Conservation (phyloP, 1,140 invertebrate species). For the Octopus sinensis region DNA sequence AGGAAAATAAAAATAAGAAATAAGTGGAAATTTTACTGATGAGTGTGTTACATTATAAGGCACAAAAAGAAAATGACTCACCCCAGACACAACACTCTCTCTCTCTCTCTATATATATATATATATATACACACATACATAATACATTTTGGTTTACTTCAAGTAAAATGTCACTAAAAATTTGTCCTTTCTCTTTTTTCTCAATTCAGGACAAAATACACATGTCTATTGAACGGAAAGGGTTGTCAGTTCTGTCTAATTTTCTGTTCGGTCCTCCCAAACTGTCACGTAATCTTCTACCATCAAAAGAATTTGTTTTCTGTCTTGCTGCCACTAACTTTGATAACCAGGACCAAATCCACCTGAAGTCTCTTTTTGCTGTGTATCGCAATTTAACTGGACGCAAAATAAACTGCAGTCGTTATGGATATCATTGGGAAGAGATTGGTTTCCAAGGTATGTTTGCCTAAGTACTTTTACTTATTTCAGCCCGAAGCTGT, state of each 20-base stretch:
- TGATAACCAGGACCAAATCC: constrained; percentile 56
- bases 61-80: no score
- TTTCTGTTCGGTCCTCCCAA: constrained; percentile 56
- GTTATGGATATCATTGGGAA: constrained; percentile 64
- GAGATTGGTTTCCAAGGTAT: constrained; percentile 64
- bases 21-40: no score
- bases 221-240: constrained; percentile 35
- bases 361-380: constrained; percentile 60
- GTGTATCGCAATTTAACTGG: constrained; percentile 62
- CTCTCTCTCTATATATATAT: no score
- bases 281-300: constrained; percentile 50
- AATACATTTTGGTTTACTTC: no score
- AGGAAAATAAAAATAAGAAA: no score
- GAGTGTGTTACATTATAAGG: no score
- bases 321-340: constrained; percentile 61
- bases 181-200: no score
- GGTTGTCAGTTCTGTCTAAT: constrained; percentile 45
- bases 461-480: not conserved
- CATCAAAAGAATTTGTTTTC: constrained; percentile 58
- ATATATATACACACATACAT: no score
- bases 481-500: no score
- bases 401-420: constrained; percentile 57
- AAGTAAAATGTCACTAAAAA: no score
- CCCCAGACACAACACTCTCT: no score
- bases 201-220: constrained; percentile 41